Percentiles rank a stretch among this genome's conserved stretches.
Evolutionary conservation across 1,140 invertebrate genomes (phyloP).

Genomic region (Adoxophyes honmai): DNA sequence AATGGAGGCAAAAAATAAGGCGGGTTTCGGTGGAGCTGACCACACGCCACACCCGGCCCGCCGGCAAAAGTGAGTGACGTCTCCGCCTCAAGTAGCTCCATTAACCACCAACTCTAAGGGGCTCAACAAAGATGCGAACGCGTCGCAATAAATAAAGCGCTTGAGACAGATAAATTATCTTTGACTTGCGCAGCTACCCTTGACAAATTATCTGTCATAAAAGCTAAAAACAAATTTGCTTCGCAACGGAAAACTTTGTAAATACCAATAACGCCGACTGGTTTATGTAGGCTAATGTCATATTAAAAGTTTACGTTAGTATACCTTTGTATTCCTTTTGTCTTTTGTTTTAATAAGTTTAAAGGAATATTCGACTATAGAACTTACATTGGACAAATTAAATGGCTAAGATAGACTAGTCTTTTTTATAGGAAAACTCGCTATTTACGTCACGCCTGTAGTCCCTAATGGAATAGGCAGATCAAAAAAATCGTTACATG

Average conservation of each 20-base stretch:
- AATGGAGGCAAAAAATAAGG: slow-evolving; percentile 46
- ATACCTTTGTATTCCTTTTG: too few relatives aligned
- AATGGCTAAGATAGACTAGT: too few relatives aligned
- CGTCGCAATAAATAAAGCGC: slow-evolving; percentile 74
- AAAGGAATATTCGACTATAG: too few relatives aligned
- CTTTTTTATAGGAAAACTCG: too few relatives aligned
- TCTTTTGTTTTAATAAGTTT: too few relatives aligned
- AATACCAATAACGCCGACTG: slow-evolving; percentile 32
- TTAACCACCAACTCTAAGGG: slow-evolving; percentile 70
- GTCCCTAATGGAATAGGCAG: too few relatives aligned
- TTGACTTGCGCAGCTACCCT: slow-evolving; percentile 67
- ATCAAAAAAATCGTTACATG: too few relatives aligned
- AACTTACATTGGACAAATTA: too few relatives aligned
- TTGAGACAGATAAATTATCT: slow-evolving; percentile 76
- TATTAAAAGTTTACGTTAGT: background rate
- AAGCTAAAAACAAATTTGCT: slow-evolving; percentile 71
- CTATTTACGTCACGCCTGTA: too few relatives aligned
- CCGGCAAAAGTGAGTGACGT: slow-evolving; percentile 54
- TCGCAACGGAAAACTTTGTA: slow-evolving; percentile 48
- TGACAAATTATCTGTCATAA: slow-evolving; percentile 75
- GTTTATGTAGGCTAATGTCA: slow-evolving; percentile 15
- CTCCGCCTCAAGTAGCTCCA: slow-evolving; percentile 64
- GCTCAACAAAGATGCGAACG: slow-evolving; percentile 69
- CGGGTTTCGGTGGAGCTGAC: slow-evolving; percentile 31
- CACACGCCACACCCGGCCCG: slow-evolving; percentile 35